A percentile compares a stretch with the other conserved stretches of the same genome.
Conservation (phyloP, 2,888 invertebrate species). For the Patella ulyssiponensis region DNA sequence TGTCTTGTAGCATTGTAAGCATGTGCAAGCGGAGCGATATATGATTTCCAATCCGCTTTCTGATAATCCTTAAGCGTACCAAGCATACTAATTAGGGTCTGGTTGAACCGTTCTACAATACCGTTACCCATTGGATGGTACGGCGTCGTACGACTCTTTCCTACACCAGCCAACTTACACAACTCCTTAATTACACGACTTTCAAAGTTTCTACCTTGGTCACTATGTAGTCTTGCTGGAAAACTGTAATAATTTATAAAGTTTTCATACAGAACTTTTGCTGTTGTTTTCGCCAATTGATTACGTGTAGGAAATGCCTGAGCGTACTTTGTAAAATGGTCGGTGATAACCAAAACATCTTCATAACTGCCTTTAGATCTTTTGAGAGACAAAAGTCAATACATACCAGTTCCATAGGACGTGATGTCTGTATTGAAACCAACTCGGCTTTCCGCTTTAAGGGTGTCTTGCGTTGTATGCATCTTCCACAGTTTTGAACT, state of each 20-base stretch:
- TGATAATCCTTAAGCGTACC: background rate
- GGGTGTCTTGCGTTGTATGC: too few relatives aligned
- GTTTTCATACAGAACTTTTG: background rate
- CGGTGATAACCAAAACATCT: conserved; percentile 28
- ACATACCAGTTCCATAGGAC: too few relatives aligned
- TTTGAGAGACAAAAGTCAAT: background rate
- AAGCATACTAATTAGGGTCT: background rate
- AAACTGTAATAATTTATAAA: background rate
- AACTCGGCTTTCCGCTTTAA: too few relatives aligned
- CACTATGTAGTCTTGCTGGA: background rate
- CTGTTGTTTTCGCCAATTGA: conserved; percentile 20
- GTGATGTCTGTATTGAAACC: too few relatives aligned
- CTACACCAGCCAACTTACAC: conserved; percentile 21
- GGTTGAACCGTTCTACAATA: background rate
- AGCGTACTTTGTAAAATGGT: conserved; percentile 17
- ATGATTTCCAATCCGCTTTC: background rate
- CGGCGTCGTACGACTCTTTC: background rate
- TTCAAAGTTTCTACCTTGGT: background rate
- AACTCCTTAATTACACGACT: conserved; percentile 4
- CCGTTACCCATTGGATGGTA: background rate
- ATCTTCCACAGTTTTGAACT: too few relatives aligned
- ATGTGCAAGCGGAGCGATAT: background rate
- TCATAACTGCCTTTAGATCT: conserved; percentile 20
- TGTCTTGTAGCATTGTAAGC: background rate
- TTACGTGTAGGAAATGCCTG: conserved; percentile 33